Percentiles rank a stretch among this genome's conserved stretches.
Evolutionary conservation across 2,888 invertebrate species (phyloP).

Genomic region (Heliconius aoede): DNA sequence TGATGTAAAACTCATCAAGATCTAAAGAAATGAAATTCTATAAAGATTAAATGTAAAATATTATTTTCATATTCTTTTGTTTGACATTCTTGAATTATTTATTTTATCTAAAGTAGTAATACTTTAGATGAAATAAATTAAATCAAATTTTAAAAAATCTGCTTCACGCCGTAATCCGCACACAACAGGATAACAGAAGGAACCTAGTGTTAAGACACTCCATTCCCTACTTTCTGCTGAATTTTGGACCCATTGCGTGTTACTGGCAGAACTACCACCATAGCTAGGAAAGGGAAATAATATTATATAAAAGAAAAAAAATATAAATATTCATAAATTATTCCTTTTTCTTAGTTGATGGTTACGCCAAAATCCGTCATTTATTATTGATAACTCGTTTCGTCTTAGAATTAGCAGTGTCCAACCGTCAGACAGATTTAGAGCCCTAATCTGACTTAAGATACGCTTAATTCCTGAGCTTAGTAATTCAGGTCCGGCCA

Average conservation of each 20-base stretch:
- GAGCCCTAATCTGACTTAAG: slow-evolving; percentile 10
- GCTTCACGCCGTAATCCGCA: no score
- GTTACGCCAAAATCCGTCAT: background rate
- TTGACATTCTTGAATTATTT: background rate
- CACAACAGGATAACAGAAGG: no score
- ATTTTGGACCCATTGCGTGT: no score
- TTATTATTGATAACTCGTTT: slow-evolving; percentile 9
- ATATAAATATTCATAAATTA: background rate
- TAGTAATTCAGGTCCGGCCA: background rate
- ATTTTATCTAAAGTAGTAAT: background rate
- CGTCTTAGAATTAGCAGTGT: background rate
- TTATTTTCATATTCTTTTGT: background rate
- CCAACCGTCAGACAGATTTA: slow-evolving; percentile 9
- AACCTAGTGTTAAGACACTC: no score
- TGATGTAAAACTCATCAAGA: slow-evolving; percentile 35
- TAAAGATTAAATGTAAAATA: slow-evolving; percentile 20
- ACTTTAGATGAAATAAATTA: no score
- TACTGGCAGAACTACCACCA: no score
- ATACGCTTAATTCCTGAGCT: slow-evolving; percentile 1
- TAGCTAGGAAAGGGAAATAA: no score
- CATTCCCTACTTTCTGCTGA: no score
- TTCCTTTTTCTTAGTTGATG: background rate
- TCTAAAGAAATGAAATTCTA: slow-evolving; percentile 28
- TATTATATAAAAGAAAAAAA: background rate
- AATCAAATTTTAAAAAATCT: no score